Evolutionary conservation across 2,888 invertebrate species (phyloP).

Genomic region (Aricia artaxerxes): DNA sequence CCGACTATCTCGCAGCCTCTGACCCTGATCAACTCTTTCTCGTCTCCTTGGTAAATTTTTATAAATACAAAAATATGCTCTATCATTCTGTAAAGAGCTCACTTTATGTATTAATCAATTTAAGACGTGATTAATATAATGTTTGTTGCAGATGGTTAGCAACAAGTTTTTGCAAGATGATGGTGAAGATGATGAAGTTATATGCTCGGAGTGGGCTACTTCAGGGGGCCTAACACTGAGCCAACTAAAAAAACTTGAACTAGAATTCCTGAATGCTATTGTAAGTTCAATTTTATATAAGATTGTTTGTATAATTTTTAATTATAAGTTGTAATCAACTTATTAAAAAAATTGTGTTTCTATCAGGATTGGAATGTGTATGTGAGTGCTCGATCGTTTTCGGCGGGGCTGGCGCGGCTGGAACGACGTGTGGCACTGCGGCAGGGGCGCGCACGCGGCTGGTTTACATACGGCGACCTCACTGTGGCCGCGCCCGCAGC

Average conservation of each 20-base stretch:
- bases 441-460: constrained; percentile 87
- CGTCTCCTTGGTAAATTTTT: constrained; percentile 89
- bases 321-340: no score
- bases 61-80: no score
- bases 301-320: no score
- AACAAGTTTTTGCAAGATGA: constrained; percentile 97
- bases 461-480: constrained; percentile 91
- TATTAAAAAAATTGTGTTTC: constrained; percentile 34
- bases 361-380: constrained; percentile 92
- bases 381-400: constrained; percentile 88
- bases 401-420: constrained; percentile 84
- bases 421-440: constrained; percentile 87
- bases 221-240: constrained; percentile 89
- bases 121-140: neutral
- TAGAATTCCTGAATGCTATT: constrained; percentile 93
- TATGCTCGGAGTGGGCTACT: constrained; percentile 95
- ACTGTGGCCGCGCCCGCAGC: constrained; percentile 64
- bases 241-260: constrained; percentile 90
- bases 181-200: constrained; percentile 94
- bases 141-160: constrained; percentile 90
- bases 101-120: no score
- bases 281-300: constrained; percentile 77
- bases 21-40: constrained; percentile 96
- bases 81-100: no score
- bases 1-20: constrained; percentile 89